Percentiles rank a stretch among this genome's conserved stretches.
These are phyloP conservation scores for Perca schrenkii DNA, from an alignment of 2,113 vertebrate species.

Conservation along the genomic window DNA sequence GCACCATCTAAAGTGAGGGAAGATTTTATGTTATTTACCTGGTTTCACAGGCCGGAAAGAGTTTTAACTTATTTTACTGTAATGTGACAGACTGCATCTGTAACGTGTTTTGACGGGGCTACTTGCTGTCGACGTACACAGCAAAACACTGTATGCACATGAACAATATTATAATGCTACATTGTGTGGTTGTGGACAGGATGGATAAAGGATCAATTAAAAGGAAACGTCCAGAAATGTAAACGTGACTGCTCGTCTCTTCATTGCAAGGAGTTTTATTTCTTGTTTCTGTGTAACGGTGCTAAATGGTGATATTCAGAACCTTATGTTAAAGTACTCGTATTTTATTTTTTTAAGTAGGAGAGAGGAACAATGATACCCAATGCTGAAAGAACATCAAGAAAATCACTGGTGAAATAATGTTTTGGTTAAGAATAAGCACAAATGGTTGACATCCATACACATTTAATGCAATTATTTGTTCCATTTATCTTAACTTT, in stretches of 20 bases:
- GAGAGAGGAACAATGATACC: neutral
- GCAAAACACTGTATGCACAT: conserved; percentile 22
- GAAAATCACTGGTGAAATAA: neutral
- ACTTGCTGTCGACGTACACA: conserved; percentile 9
- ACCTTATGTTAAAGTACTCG: neutral
- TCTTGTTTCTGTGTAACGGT: neutral
- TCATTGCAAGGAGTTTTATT: neutral
- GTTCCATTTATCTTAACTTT: no score
- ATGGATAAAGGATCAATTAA: conserved; percentile 59
- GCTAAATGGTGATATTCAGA: neutral
- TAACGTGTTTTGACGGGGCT: conserved; percentile 38
- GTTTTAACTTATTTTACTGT: conserved; percentile 74
- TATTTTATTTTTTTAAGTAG: no score
- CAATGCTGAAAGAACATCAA: neutral
- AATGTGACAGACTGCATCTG: conserved; percentile 24
- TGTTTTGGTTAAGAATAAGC: neutral
- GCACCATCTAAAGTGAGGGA: conserved; percentile 12
- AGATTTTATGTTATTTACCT: conserved; percentile 63
- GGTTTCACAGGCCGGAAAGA: conserved; percentile 75
- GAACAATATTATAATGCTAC: conserved; percentile 10
- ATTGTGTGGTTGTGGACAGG: conserved; percentile 41
- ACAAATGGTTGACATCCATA: neutral
- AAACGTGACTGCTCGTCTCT: neutral
- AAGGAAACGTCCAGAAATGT: conserved; percentile 39
- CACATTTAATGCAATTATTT: no score